A percentile compares a stretch with the other conserved stretches of the same genome.
These are phyloP conservation scores for Apamea crenata DNA, from an alignment of 2,888 invertebrate genomes.

Conservation along the genomic window DNA sequence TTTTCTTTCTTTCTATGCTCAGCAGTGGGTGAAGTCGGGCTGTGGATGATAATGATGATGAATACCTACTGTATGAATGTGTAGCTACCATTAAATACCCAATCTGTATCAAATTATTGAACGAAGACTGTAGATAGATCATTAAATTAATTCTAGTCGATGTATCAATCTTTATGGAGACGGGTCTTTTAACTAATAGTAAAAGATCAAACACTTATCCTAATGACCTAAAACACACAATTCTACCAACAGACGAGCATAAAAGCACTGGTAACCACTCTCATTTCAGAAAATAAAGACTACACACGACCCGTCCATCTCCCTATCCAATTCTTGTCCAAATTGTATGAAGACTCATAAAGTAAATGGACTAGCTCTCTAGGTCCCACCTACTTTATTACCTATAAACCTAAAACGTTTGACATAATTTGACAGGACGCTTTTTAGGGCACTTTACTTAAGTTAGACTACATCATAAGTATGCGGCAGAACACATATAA, in stretches of 20 bases:
- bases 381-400: slow-evolving; percentile 47
- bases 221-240: slow-evolving; percentile 8
- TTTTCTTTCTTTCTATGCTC: no score
- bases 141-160: neutral
- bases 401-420: slow-evolving; percentile 56
- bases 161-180: neutral
- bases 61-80: no score
- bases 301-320: slow-evolving; percentile 1
- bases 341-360: slow-evolving; percentile 48
- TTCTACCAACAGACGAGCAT: neutral
- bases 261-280: slow-evolving; percentile 2
- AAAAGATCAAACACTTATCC: neutral
- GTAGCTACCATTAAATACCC: no score
- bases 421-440: slow-evolving; percentile 38
- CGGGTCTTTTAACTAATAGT: neutral
- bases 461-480: neutral
- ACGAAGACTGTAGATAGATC: no score
- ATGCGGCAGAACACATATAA: no score
- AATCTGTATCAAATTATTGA: no score
- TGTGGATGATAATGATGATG: no score
- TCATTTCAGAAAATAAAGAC: slow-evolving; percentile 17
- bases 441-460: slow-evolving; percentile 31
- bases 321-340: slow-evolving; percentile 28
- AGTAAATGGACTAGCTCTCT: slow-evolving; percentile 49
- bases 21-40: no score